Evolutionary conservation across 2,888 invertebrate genomes (phyloP), one percentile per base, ranked within the genome.

Genomic region (Hyles lineata): DNA sequence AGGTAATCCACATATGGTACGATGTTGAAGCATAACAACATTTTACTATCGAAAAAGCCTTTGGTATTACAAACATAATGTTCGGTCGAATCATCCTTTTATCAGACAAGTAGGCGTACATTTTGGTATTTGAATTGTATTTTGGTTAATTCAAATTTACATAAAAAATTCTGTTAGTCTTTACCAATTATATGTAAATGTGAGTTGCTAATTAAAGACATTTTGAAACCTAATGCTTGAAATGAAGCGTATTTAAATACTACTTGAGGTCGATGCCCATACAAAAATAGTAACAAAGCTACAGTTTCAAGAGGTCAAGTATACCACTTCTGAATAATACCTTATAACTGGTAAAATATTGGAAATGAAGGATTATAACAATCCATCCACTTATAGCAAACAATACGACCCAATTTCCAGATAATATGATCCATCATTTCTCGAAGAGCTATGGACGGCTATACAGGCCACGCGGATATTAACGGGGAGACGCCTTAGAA

Each of bases 1-100:
- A 78, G 77, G 80, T 79, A 80, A 78, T 67, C 63, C 63, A n/a
- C 29, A 35, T 63, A 63, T 63, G 29, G 43, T n/a, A 35, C 63
- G 29, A 62, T 62, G 61, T 62, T 19, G 11, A 32, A 62, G 29
- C 17, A 11, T 25, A 15, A 62, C n/a, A 52, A 19, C 21, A 19
- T 15, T 29, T 58, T 25, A 58, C 43, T 59, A 59, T 60, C 59
- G 17, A 21, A 59, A 55, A 59, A 59, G 58, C 70, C 59, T 70
- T 21, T 8, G 35, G n/a, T 43, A 21, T 15, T 62, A 25, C 55
- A 70, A 55, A 25, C 11, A 29, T 7, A 21, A 32, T 59, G 55
- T 58, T 70, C 29, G 55, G 29, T 58, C 58, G 52, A 32, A 11
- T 70, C 32, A n/a, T 55, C 19, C 7, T 55, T n/a, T 15, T n/a